Conservation (phyloP, 2,888 invertebrate genomes). For the Ophion obscuratus region DNA sequence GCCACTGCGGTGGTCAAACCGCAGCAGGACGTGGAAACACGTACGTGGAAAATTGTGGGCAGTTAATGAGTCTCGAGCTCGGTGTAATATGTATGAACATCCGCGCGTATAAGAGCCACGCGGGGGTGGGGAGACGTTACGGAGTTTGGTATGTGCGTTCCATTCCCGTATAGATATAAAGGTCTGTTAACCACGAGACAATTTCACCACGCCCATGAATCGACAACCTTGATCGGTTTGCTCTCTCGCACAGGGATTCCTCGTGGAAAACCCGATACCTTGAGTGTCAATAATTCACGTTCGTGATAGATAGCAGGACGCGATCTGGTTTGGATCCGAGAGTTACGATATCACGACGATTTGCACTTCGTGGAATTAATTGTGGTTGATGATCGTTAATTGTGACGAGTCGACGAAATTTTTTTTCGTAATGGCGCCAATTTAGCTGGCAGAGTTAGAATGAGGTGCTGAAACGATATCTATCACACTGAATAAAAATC, state of each 20-base stretch:
- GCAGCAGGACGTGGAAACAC: conserved; percentile 8
- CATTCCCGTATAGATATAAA: neutral
- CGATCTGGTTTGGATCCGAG: too few relatives aligned
- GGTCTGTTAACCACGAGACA: conserved; percentile 37
- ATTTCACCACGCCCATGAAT: conserved; percentile 55
- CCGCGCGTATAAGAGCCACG: conserved; percentile 17
- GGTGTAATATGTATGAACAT: conserved; percentile 5
- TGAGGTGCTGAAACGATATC: too few relatives aligned
- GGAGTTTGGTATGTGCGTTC: conserved; percentile 2
- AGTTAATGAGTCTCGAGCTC: conserved; percentile 23
- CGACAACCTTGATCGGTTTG: conserved; percentile 57
- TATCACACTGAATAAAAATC: too few relatives aligned
- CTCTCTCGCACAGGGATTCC: conserved; percentile 70
- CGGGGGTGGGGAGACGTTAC: conserved; percentile 1
- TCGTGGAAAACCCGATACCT: conserved; percentile 72
- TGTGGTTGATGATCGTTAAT: too few relatives aligned
- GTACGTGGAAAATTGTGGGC: conserved; percentile 39
- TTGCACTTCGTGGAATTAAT: too few relatives aligned
- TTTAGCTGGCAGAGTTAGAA: too few relatives aligned
- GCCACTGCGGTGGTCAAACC: conserved; percentile 16
- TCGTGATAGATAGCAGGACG: too few relatives aligned
- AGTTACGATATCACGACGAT: too few relatives aligned
- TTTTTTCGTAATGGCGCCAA: too few relatives aligned
- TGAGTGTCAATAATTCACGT: conserved; percentile 68
- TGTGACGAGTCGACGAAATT: too few relatives aligned